Evolutionary conservation across 1,140 invertebrate species (phyloP).

Genomic region (Lerema accius): DNA sequence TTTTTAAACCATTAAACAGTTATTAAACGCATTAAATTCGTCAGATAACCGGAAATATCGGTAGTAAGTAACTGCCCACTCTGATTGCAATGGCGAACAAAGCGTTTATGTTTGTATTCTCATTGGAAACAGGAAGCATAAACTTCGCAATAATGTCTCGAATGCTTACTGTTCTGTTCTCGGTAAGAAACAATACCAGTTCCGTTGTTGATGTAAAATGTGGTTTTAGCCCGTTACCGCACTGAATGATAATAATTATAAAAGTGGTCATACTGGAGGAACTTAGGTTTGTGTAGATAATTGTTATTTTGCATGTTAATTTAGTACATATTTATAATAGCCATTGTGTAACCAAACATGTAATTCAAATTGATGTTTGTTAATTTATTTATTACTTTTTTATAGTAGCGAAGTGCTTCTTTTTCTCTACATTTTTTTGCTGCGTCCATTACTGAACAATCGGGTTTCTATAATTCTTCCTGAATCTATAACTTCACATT

Average conservation of each 20-base stretch:
- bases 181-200: constrained; percentile 79
- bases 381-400: no score
- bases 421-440: no score
- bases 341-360: no score
- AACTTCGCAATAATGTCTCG: constrained; percentile 69
- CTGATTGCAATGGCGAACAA: constrained; percentile 45
- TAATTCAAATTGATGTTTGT: no score
- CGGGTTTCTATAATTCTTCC: no score
- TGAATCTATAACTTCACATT: no score
- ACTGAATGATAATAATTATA: constrained; percentile 55
- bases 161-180: constrained; percentile 71
- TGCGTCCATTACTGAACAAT: no score
- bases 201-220: constrained; percentile 76
- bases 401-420: no score
- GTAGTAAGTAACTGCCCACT: constrained; percentile 26
- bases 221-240: constrained; percentile 69
- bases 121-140: constrained; percentile 77
- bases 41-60: constrained; percentile 27
- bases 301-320: no score
- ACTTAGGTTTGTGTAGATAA: not conserved
- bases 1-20: not conserved
- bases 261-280: constrained; percentile 17
- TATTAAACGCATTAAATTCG: constrained; percentile 1
- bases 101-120: constrained; percentile 70
- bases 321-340: no score